These are phyloP conservation scores for Collichthys lucidus DNA, from an alignment of 2,113 vertebrate species.

Conservation along the genomic window DNA sequence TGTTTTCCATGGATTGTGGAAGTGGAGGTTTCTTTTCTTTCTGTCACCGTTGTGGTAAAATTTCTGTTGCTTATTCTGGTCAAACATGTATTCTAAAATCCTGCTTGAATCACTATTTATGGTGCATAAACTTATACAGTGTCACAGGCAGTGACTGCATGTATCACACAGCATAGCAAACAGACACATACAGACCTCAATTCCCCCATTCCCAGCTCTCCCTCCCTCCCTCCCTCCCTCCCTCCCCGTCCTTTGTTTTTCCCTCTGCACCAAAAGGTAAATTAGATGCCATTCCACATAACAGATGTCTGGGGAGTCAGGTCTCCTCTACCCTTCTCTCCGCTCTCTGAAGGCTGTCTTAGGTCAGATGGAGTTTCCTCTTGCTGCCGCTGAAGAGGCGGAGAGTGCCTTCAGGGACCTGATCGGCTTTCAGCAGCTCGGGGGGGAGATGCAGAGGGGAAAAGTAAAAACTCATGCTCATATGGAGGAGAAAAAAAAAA, in stretches of 20 bases:
- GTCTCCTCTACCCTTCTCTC: conserved; percentile 43
- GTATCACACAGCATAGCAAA: not conserved
- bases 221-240: conserved; percentile 8
- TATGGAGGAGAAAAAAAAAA: not conserved
- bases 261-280: conserved; percentile 65
- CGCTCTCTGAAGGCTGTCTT: conserved; percentile 43
- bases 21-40: not conserved
- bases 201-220: conserved; percentile 13
- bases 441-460: not conserved
- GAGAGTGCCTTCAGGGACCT: conserved; percentile 51
- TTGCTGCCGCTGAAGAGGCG: conserved; percentile 23
- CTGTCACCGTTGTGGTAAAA: not conserved
- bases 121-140: not conserved
- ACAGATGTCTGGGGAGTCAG: conserved; percentile 77
- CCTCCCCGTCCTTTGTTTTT: conserved; percentile 42
- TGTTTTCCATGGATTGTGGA: not conserved
- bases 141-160: not conserved
- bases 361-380: conserved; percentile 69
- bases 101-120: not conserved
- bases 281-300: conserved; percentile 71
- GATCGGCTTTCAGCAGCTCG: conserved; percentile 65
- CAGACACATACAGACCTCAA: conserved; percentile 15
- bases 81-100: not conserved
- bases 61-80: not conserved
- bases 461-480: conserved; percentile 28